Conservation (phyloP, 2,888 invertebrate genomes). For the Archips crataeganus region DNA sequence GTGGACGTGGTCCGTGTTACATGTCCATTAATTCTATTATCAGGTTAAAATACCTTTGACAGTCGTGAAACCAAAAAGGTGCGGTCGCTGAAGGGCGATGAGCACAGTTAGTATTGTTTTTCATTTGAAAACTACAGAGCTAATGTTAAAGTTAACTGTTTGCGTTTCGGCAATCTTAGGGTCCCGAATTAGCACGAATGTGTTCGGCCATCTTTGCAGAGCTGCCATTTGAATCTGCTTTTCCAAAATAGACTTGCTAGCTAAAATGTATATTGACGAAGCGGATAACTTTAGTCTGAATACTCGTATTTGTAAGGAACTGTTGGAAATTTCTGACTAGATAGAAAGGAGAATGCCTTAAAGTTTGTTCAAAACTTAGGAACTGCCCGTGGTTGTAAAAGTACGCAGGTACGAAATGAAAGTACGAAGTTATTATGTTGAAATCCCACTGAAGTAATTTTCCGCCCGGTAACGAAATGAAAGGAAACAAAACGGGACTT, state of each 20-base stretch:
- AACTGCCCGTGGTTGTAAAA: not conserved
- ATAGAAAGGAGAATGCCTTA: not conserved
- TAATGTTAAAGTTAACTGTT: too few relatives aligned
- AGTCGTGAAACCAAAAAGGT: constrained; percentile 41
- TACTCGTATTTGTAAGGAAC: too few relatives aligned
- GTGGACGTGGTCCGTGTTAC: constrained; percentile 10
- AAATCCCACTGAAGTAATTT: not conserved
- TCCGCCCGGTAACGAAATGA: constrained; percentile 1
- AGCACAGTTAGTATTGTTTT: constrained; percentile 17
- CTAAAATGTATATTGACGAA: too few relatives aligned
- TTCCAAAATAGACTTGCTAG: too few relatives aligned
- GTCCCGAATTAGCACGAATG: too few relatives aligned
- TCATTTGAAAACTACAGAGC: not conserved
- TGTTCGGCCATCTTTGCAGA: too few relatives aligned
- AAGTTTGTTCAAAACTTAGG: not conserved
- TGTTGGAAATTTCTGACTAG: not conserved
- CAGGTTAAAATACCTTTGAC: constrained; percentile 32
- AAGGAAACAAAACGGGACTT: not conserved
- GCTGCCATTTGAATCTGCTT: too few relatives aligned
- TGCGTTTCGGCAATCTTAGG: too few relatives aligned
- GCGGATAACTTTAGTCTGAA: too few relatives aligned
- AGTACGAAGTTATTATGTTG: not conserved
- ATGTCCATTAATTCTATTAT: constrained; percentile 32
- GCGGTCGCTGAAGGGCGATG: constrained; percentile 26
- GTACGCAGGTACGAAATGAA: not conserved